Evolutionary conservation across 2,888 invertebrate genomes (phyloP), one percentile per base, ranked within the genome.

Genomic region (Dermolepida albohirtum): DNA sequence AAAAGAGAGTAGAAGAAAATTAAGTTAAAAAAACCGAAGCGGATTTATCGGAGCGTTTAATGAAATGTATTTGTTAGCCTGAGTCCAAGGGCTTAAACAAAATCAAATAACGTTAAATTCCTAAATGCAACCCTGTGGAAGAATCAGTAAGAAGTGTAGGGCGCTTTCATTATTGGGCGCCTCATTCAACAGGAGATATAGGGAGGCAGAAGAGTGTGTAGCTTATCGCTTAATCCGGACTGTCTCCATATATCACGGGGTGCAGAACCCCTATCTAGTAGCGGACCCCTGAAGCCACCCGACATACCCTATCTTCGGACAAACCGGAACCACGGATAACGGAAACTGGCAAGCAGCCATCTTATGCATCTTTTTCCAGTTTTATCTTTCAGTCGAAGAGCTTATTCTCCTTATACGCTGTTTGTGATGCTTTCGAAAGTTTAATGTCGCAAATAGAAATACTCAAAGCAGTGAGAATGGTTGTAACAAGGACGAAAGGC

Each of bases 161-260:
- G 62, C 64, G 70, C 66, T 67, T 69, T 68, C 70, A 70, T 75
- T 72, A 73, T 74, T 74, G 74, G 71, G 70, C 69, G 71, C 74
- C 75, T 75, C 76, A 78, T 78, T 78, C 78, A 78, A 78, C 78
- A 78, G 78, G 78, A 78, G 76, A 74, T 75, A 74, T 69, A 74
- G 74, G 74, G 72, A 72, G 72, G 72, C 72, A 72, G 74, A 75
- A 75, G 77, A 76, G 77, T 75, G 77, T 79, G 77, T 77, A 76
- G 79, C 78, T 79, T 79, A 79, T 78, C 79, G 78, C 76, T 79
- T 79, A 78, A 79, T 79, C 78, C 77, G 73, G 70, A 74, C 77
- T 76, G 76, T 78, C 78, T 74, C 73, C 78, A 78, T 78, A 78
- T 78, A 78, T 79, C 77, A 78, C 76, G 62, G 72, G 72, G 63